Evolutionary conservation across 1,140 invertebrate genomes (phyloP).

Genomic region (Plectrocnemia conspersa): DNA sequence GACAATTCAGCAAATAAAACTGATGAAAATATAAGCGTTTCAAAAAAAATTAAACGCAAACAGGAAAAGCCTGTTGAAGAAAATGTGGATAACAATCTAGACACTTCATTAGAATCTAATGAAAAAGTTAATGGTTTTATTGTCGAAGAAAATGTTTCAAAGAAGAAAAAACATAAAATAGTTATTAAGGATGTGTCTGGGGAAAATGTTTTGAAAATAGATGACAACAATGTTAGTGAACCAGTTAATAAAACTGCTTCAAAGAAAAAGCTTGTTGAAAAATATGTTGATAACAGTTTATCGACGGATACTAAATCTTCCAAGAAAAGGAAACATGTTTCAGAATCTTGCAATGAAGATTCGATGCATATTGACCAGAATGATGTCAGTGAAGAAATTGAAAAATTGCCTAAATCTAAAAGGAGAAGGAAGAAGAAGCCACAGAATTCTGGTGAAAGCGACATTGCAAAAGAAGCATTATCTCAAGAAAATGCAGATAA

Average conservation of each 20-base stretch:
- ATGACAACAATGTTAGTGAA: constrained; percentile 19
- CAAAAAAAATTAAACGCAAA: constrained; percentile 31
- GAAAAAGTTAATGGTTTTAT: neutral
- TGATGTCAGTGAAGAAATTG: constrained; percentile 7
- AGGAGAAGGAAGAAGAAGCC: constrained; percentile 38
- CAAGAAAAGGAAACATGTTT: too few relatives aligned
- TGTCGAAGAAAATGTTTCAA: constrained; percentile 34
- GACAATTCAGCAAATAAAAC: neutral
- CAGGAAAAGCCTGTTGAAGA: neutral
- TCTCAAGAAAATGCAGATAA: constrained; percentile 14
- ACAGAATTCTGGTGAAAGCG: constrained; percentile 25
- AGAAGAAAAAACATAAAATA: constrained; percentile 31
- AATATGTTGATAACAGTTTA: constrained; percentile 7
- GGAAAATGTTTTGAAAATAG: constrained; percentile 30
- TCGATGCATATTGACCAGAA: too few relatives aligned
- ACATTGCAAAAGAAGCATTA: too few relatives aligned
- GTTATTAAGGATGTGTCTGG: constrained; percentile 20
- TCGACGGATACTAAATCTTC: neutral
- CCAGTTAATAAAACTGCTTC: too few relatives aligned
- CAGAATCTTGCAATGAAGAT: too few relatives aligned
- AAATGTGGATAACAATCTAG: constrained; percentile 25
- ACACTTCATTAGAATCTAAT: constrained; percentile 11
- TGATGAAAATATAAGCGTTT: constrained; percentile 11
- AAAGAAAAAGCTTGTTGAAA: constrained; percentile 40
- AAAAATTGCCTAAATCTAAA: constrained; percentile 3